Evolutionary conservation across 2,113 vertebrate genomes (phyloP).

Genomic region (Paraplagusia blochii): DNA sequence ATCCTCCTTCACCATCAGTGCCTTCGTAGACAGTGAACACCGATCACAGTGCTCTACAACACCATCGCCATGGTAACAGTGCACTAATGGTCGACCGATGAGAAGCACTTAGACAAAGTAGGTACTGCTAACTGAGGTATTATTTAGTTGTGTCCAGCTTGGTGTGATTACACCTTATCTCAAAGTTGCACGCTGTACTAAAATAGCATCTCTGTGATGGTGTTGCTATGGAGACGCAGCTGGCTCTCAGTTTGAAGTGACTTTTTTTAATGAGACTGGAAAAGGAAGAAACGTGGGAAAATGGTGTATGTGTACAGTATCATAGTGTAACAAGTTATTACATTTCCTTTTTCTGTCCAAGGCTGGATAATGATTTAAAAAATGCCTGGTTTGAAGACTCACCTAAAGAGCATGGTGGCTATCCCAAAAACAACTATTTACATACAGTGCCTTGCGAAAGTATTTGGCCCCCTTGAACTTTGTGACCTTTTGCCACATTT

Average conservation of each 20-base stretch:
- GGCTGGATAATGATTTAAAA: neutral
- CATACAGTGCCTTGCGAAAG: too few species aligned
- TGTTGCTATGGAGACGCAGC: slow-evolving; percentile 65
- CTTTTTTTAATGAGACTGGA: slow-evolving; percentile 58
- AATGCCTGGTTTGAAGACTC: too few species aligned
- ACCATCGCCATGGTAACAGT: slow-evolving; percentile 73
- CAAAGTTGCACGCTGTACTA: slow-evolving; percentile 59
- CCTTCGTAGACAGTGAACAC: slow-evolving; percentile 19
- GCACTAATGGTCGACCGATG: slow-evolving; percentile 57
- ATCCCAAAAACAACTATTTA: too few species aligned
- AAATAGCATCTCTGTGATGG: slow-evolving; percentile 64
- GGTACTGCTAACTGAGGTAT: slow-evolving; percentile 61
- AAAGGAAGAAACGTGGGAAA: slow-evolving; percentile 39
- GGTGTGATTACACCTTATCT: slow-evolving; percentile 62
- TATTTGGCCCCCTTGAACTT: too few species aligned
- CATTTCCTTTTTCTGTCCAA: slow-evolving; percentile 12
- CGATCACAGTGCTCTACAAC: slow-evolving; percentile 32
- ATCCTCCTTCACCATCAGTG: slow-evolving; percentile 21
- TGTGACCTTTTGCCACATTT: too few species aligned
- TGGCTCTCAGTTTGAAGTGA: slow-evolving; percentile 51
- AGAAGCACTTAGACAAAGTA: slow-evolving; percentile 63
- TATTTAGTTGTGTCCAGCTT: slow-evolving; percentile 57
- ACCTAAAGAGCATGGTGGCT: too few species aligned
- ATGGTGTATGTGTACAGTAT: slow-evolving; percentile 22
- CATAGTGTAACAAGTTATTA: slow-evolving; percentile 7